phyloP scores from a whole-genome alignment of 2,888 invertebrate species.

The Xestia xanthographa region DNA sequence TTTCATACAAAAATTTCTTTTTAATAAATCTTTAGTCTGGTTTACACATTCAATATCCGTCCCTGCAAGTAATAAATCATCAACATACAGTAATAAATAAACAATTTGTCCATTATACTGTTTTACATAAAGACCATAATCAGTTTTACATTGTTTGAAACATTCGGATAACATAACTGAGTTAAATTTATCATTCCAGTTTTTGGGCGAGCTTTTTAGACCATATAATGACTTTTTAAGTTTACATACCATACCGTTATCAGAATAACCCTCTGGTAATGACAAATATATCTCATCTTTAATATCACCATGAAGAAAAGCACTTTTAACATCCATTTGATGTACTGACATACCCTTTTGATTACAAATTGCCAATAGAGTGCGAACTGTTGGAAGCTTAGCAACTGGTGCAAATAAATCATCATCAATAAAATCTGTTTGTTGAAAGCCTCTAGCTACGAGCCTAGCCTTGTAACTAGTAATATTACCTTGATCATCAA shows the following conservation, averaged over 20 bases:
- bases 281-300: slow-evolving; percentile 49
- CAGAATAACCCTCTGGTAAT: slow-evolving; percentile 39
- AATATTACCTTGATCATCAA: slow-evolving; percentile 10
- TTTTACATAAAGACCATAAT: slow-evolving; percentile 6
- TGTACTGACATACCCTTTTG: slow-evolving; percentile 6
- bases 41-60: slow-evolving; percentile 11
- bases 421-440: slow-evolving; percentile 16
- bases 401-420: slow-evolving; percentile 8
- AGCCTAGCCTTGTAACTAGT: slow-evolving; percentile 9
- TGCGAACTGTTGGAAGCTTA: slow-evolving; percentile 4
- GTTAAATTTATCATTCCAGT: slow-evolving; percentile 7
- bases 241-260: not conserved
- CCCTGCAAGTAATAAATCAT: slow-evolving; percentile 11
- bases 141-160: slow-evolving; percentile 10
- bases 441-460: slow-evolving; percentile 15
- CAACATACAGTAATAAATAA: slow-evolving; percentile 1
- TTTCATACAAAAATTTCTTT: not conserved
- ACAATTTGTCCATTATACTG: not conserved
- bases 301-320: slow-evolving; percentile 55
- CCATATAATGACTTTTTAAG: slow-evolving; percentile 1
- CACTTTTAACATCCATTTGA: slow-evolving; percentile 47
- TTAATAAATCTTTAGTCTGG: not conserved
- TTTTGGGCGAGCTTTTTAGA: slow-evolving; percentile 4
- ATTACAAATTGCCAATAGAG: slow-evolving; percentile 4
- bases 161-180: not conserved